Evolutionary conservation across 35 echinoderm and acorn worm species (phyloP).

Genomic region (Apostichopus japonicus): DNA sequence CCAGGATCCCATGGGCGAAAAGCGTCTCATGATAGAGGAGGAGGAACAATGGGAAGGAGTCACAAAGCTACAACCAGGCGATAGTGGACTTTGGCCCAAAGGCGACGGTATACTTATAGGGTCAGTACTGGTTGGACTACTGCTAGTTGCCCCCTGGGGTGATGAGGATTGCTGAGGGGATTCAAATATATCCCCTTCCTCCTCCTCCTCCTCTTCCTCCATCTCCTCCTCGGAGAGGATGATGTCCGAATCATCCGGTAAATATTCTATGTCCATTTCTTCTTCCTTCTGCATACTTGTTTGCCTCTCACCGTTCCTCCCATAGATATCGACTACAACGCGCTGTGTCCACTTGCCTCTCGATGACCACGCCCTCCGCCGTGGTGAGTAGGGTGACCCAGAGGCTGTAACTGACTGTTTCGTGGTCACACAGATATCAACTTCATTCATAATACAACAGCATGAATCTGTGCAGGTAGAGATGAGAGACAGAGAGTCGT

Average conservation of each 20-base stretch:
- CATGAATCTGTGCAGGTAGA: constrained; percentile 49
- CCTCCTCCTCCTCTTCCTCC: constrained; percentile 55
- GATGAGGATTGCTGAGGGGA: constrained; percentile 1
- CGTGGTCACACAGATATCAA: constrained; percentile 75
- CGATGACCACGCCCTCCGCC: neutral
- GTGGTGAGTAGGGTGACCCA: constrained; percentile 1
- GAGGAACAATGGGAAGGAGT: constrained; percentile 57
- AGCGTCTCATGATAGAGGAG: constrained; percentile 48
- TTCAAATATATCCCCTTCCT: constrained; percentile 66
- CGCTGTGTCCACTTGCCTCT: constrained; percentile 59
- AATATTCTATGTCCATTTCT: constrained; percentile 56
- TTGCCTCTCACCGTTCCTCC: constrained; percentile 45
- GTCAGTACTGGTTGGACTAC: constrained; percentile 61
- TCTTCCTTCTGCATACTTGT: constrained; percentile 57
- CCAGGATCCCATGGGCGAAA: constrained; percentile 62
- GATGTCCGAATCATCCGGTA: constrained; percentile 35
- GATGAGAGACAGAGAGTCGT: constrained; percentile 11
- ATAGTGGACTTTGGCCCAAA: constrained; percentile 41
- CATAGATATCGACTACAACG: constrained; percentile 57
- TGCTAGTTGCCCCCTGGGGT: constrained; percentile 50
- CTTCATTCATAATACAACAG: constrained; percentile 95
- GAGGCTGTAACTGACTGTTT: constrained; percentile 41
- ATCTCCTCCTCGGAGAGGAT: constrained; percentile 56
- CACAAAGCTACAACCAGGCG: constrained; percentile 18
- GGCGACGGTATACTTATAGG: constrained; percentile 58